Conservation (phyloP, 2,797 vertebrate species). For the Coregonus sp. region DNA sequence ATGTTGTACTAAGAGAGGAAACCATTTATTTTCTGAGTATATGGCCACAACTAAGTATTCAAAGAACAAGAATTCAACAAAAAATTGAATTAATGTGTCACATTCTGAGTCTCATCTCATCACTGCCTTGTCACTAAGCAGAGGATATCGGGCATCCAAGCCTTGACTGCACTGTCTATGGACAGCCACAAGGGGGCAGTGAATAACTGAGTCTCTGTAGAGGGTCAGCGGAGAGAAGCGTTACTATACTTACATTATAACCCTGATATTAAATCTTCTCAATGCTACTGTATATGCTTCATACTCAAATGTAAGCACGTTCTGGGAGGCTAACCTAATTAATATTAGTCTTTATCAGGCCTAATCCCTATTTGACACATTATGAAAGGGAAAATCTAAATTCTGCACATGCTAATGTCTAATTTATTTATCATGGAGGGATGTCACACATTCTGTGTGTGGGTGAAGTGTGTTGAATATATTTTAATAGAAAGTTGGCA, state of each 20-base stretch:
- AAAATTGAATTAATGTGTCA: background rate
- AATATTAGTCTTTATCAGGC: background rate
- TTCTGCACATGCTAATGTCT: background rate
- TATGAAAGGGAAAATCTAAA: background rate
- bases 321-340: background rate
- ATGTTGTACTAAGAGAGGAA: background rate
- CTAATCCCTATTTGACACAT: background rate
- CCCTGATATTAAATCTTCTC: background rate
- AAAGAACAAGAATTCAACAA: background rate
- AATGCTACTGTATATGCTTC: background rate
- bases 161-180: background rate
- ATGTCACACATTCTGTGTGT: background rate
- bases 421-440: slow-evolving; percentile 5
- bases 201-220: background rate
- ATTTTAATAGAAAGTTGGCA: no score
- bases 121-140: background rate
- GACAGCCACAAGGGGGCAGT: slow-evolving; percentile 30
- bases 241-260: background rate
- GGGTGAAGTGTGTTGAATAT: background rate
- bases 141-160: background rate
- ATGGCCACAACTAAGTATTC: background rate
- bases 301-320: background rate
- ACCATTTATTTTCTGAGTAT: background rate
- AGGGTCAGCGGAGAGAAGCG: background rate
- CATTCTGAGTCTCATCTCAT: background rate